Base-by-base conservation (phyloP, 1,140 invertebrate species). In the Polypedilum vanderplanki region DNA sequence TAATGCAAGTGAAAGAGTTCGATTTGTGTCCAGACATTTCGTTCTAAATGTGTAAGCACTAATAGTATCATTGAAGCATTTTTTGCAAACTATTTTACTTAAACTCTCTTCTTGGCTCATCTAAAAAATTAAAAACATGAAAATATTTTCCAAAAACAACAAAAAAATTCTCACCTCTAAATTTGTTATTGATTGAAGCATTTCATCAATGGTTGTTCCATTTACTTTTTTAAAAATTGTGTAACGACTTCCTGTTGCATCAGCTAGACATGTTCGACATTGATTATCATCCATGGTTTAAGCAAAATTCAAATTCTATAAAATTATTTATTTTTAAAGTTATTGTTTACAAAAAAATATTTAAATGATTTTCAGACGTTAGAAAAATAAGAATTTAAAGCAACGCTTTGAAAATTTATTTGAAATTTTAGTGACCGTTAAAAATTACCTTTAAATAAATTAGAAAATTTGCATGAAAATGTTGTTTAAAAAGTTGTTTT, bases 221-320 rank as follows among this genome's bases (percentile, higher is more conserved):
- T 20, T n/a, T 5, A 70, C 17, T 70, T 18, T 4, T 10, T 70
- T 70, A 10, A 70, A 70, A 20, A 70, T 18, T 70, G 65, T 18
- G 5, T 9, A 70, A 22, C 65, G 20, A 18, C 17, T 70, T n/a
- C 18, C 65, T 10, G n/a, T 10, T 18, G 20, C 17, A 7, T 70
- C 65, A 70, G 15, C 65, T 70, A 70, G 20, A 18, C 65, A 70
- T 7, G 20, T 70, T 70, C 65, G n/a, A 18, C 65, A 70, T 57
- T 57, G 46, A 70, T 70, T 70, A 9, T 70, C 65, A 9, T 70
- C 17, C 65, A 70, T 70, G 7, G 7, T 70, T 18, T 18, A 20
- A 20, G 4, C 15, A 57, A 15, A 33, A 1, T 57, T 57, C 8
- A n/a, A 57, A 57, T 57, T 57, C 4, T 57, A n/a, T 15, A 57